These are phyloP conservation scores for Drosophila leonis DNA, from an alignment of 2,888 invertebrate genomes.

Conservation along the genomic window DNA sequence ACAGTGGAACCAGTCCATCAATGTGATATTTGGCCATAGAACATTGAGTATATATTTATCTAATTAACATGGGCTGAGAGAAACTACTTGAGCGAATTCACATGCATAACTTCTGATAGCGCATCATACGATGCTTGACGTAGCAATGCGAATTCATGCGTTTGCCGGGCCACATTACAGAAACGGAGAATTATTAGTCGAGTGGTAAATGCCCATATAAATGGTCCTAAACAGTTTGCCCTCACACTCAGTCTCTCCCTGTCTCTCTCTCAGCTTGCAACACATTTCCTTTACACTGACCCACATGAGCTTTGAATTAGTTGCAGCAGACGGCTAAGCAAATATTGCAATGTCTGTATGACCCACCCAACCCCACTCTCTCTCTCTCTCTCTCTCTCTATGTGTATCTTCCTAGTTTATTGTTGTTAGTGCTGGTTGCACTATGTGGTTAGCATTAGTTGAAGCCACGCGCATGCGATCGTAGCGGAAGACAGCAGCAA, in stretches of 20 bases:
- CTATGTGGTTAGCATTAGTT: conserved; percentile 55
- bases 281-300: conserved; percentile 12
- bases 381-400: neutral
- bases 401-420: conserved; percentile 42
- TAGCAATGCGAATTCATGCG: neutral
- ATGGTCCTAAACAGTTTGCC: conserved; percentile 20
- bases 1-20: conserved; percentile 6
- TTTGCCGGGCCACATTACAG: conserved; percentile 5
- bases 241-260: neutral
- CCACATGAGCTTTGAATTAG: conserved; percentile 40
- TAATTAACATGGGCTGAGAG: conserved; percentile 1
- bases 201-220: conserved; percentile 50
- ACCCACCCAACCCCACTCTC: neutral
- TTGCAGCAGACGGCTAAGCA: conserved; percentile 54
- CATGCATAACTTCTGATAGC: neutral
- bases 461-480: conserved; percentile 52
- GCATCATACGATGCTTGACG: neutral
- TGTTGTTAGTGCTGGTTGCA: conserved; percentile 48
- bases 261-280: neutral
- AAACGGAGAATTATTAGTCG: conserved; percentile 22
- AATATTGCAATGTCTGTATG: conserved; percentile 39
- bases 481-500: conserved; percentile 51
- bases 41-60: neutral
- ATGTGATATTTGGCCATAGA: neutral
- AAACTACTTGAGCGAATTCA: conserved; percentile 2